Percentiles rank a stretch among this genome's conserved stretches.
phyloP scores from a whole-genome alignment of 2,113 vertebrate genomes.

The Ctenodactylus gundi region DNA sequence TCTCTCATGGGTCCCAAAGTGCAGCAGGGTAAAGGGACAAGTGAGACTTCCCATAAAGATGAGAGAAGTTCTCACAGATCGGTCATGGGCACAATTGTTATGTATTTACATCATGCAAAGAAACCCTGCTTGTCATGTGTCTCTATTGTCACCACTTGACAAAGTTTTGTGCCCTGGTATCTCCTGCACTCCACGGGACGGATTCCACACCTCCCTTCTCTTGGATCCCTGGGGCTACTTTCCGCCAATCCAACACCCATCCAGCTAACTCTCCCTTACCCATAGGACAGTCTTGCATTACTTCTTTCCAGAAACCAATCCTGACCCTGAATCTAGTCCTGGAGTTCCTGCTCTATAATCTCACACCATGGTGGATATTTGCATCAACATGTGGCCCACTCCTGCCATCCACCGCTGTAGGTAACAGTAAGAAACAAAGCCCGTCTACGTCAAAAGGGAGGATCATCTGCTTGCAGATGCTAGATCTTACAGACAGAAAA shows the following conservation, averaged over 20 bases:
- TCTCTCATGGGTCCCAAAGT: background rate
- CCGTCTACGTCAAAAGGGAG: too few relatives aligned
- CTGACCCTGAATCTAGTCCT: background rate
- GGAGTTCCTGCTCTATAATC: background rate
- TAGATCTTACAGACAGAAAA: too few relatives aligned
- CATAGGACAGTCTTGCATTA: background rate
- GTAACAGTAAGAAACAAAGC: too few relatives aligned
- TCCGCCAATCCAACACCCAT: background rate
- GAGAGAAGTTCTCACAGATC: background rate
- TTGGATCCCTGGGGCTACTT: background rate
- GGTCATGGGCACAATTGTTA: background rate
- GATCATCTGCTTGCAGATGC: too few relatives aligned
- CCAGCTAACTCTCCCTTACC: background rate
- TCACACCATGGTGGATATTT: background rate
- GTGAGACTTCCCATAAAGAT: background rate
- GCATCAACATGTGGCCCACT: rapidly evolving
- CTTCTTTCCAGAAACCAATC: background rate
- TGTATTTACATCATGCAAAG: background rate
- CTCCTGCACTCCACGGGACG: background rate
- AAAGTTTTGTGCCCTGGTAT: background rate
- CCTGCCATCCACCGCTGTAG: background rate
- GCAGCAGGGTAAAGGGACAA: background rate
- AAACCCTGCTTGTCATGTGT: background rate
- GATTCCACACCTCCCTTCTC: background rate
- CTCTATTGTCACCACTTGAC: background rate